These are phyloP conservation scores for Philereme transversata DNA, from an alignment of 2,888 invertebrate genomes.

Conservation along the genomic window DNA sequence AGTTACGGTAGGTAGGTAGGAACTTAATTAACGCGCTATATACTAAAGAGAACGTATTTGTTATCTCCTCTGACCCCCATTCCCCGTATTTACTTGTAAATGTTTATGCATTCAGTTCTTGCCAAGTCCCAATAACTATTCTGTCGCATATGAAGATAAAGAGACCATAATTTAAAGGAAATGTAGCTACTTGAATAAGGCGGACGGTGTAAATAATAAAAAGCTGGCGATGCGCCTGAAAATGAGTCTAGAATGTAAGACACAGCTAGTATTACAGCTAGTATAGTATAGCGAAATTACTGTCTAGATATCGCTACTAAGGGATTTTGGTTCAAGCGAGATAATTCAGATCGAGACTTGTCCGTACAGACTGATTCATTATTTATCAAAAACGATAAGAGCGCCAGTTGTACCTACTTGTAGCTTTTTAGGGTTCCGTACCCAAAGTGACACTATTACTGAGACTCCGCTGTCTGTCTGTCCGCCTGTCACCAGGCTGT, in stretches of 20 bases:
- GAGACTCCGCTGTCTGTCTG: too few relatives aligned
- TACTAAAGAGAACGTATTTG: too few relatives aligned
- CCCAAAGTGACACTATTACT: too few relatives aligned
- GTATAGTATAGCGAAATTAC: slow-evolving; percentile 38
- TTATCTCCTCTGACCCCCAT: neutral
- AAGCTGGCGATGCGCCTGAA: slow-evolving; percentile 44
- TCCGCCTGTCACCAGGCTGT: too few relatives aligned
- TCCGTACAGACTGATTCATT: too few relatives aligned
- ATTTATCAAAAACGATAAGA: too few relatives aligned
- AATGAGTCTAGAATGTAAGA: slow-evolving; percentile 54
- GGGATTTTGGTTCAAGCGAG: slow-evolving; percentile 15
- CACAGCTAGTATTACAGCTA: too few relatives aligned
- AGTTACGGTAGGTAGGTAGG: too few relatives aligned
- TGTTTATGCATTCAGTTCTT: slow-evolving; percentile 17
- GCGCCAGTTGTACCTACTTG: too few relatives aligned
- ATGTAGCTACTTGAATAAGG: slow-evolving; percentile 39
- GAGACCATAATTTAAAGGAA: slow-evolving; percentile 30
- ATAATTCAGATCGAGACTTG: neutral
- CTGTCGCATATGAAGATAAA: slow-evolving; percentile 30
- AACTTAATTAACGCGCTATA: too few relatives aligned
- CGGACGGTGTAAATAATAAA: slow-evolving; percentile 41
- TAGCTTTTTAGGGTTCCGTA: too few relatives aligned
- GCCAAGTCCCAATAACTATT: slow-evolving; percentile 33
- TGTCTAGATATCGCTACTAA: slow-evolving; percentile 31
- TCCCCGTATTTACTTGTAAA: neutral